These are phyloP conservation scores for Anagyrus pseudococci DNA, from an alignment of 2,888 invertebrate species.

Conservation along the genomic window DNA sequence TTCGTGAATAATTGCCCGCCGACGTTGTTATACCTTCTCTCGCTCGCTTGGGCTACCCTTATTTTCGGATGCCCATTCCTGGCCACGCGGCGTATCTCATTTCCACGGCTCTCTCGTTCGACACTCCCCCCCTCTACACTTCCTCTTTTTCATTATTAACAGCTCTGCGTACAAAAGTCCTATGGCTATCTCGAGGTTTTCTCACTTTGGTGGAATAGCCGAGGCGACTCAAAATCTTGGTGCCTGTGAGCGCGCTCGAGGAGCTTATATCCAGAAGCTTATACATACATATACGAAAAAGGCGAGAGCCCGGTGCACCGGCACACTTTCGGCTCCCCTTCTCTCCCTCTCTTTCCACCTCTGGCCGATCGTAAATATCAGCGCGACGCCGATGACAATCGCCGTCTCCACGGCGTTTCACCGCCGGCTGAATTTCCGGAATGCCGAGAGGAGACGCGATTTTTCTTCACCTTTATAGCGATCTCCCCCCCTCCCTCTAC, in stretches of 20 bases:
- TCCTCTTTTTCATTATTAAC: no score
- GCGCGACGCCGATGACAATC: conserved; percentile 22
- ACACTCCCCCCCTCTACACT: not conserved
- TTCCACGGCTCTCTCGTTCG: not conserved
- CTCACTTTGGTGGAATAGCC: no score
- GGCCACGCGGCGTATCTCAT: not conserved
- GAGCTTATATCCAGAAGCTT: no score
- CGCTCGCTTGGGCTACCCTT: not conserved
- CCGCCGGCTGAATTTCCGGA: conserved; percentile 25
- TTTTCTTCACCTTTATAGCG: no score
- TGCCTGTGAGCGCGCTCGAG: no score
- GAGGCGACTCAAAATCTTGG: no score
- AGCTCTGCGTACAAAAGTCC: not conserved
- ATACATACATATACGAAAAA: not conserved
- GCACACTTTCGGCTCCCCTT: conserved; percentile 17
- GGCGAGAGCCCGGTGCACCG: not conserved
- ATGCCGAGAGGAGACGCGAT: no score
- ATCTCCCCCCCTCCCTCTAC: no score
- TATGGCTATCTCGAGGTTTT: no score
- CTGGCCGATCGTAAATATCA: conserved; percentile 20
- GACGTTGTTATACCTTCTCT: not conserved
- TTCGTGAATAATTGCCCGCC: conserved; percentile 5
- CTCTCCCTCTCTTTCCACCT: not conserved
- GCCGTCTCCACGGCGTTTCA: conserved; percentile 15
- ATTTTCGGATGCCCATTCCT: not conserved